Evolutionary conservation across 2,113 vertebrate genomes (phyloP).

Genomic region (Pachypanchax playfairii): DNA sequence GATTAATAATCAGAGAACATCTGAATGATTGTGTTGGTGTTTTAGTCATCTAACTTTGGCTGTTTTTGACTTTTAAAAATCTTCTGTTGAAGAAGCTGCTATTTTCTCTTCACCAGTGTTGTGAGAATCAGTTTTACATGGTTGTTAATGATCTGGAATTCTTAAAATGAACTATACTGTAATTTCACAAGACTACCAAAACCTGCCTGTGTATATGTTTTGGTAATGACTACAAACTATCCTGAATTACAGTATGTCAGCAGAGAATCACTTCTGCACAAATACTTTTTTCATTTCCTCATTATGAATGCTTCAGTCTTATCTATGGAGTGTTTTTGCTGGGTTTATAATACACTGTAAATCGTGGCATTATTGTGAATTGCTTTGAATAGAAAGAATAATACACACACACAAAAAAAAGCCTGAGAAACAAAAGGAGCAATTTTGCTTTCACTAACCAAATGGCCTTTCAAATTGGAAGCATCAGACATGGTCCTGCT

Average conservation of each 20-base stretch:
- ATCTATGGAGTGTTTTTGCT: conserved; percentile 22
- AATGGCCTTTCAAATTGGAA: conserved; percentile 59
- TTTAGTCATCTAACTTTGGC: too few species aligned
- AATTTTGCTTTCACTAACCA: conserved; percentile 44
- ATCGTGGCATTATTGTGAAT: conserved; percentile 39
- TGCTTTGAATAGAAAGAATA: conserved; percentile 37
- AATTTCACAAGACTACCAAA: neutral
- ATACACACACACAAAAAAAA: conserved; percentile 28
- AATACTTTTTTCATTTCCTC: neutral
- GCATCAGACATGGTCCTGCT: conserved; percentile 45
- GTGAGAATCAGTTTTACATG: neutral
- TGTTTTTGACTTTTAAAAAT: too few species aligned
- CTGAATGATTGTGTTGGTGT: too few species aligned
- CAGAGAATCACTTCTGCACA: conserved; percentile 18
- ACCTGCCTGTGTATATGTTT: neutral
- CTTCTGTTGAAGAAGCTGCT: too few species aligned
- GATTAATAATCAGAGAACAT: too few species aligned
- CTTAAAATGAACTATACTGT: neutral
- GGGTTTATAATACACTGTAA: conserved; percentile 11
- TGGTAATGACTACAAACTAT: neutral
- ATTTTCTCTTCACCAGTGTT: neutral
- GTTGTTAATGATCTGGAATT: neutral
- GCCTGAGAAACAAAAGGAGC: conserved; percentile 38
- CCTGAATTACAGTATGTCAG: conserved; percentile 8
- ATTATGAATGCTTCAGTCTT: conserved; percentile 15